Evolutionary conservation across 1,140 invertebrate species (phyloP).

Genomic region (Phenacoccus solenopsis): DNA sequence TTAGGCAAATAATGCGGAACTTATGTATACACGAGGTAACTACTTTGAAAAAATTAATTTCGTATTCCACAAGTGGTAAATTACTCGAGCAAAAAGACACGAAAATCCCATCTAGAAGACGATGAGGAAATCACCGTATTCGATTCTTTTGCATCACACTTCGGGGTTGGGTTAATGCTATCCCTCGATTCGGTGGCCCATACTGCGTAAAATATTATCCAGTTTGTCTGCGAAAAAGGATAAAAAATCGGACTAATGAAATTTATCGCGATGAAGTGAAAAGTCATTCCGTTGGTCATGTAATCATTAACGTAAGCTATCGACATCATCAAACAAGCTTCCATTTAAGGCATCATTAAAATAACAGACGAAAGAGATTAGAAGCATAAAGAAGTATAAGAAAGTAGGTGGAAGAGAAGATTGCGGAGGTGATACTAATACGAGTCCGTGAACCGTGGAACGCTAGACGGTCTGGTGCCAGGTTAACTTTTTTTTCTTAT

Average conservation of each 20-base stretch:
- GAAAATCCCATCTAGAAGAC: too few relatives aligned
- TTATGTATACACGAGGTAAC: too few relatives aligned
- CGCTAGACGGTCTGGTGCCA: not conserved
- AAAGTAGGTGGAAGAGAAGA: slow-evolving; percentile 1
- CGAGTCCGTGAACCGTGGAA: not conserved
- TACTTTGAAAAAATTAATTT: too few relatives aligned
- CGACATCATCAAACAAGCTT: not conserved
- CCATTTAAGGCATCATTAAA: not conserved
- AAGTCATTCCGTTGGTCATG: not conserved
- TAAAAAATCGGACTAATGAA: not conserved
- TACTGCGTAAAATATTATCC: too few relatives aligned
- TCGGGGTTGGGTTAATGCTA: too few relatives aligned
- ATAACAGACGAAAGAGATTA: slow-evolving; percentile 2
- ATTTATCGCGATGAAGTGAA: not conserved
- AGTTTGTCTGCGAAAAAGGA: too few relatives aligned
- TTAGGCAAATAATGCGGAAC: too few relatives aligned
- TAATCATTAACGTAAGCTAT: slow-evolving; percentile 3
- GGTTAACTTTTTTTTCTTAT: not conserved
- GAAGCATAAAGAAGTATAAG: slow-evolving; percentile 1
- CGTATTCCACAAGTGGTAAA: too few relatives aligned
- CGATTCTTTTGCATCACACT: too few relatives aligned
- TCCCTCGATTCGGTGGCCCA: too few relatives aligned
- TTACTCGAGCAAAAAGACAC: too few relatives aligned
- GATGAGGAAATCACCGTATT: too few relatives aligned
- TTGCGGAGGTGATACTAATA: slow-evolving; percentile 1